Conservation (phyloP, 2,888 invertebrate species). For the Papilio protenor region DNA sequence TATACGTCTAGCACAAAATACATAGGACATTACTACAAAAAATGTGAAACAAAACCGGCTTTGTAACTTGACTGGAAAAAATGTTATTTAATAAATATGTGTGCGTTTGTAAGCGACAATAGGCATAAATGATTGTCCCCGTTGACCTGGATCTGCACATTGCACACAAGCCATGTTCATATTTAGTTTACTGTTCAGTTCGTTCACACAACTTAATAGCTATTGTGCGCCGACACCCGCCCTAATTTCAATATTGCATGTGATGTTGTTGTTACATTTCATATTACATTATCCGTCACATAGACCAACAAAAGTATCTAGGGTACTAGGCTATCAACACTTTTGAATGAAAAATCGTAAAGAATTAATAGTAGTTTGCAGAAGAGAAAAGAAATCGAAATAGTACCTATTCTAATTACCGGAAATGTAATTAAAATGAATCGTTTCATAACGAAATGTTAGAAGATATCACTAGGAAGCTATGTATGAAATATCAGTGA, state of each 20-base stretch:
- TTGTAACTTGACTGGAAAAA: background rate
- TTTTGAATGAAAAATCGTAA: background rate
- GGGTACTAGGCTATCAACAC: background rate
- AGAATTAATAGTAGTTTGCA: too few species aligned
- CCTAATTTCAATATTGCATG: slow-evolving; percentile 7
- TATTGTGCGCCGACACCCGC: background rate
- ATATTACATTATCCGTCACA: background rate
- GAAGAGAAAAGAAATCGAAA: background rate
- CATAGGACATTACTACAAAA: background rate
- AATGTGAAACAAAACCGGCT: background rate
- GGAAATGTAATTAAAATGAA: background rate
- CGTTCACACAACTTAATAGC: slow-evolving; percentile 10
- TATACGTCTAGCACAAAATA: too few species aligned
- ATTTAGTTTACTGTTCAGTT: slow-evolving; percentile 9
- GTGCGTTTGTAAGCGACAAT: slow-evolving; percentile 21
- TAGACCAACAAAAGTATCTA: background rate
- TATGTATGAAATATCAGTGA: background rate
- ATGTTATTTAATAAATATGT: background rate
- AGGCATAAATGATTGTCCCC: slow-evolving; percentile 45
- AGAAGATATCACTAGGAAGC: background rate
- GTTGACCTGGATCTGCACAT: slow-evolving; percentile 51
- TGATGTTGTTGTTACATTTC: background rate
- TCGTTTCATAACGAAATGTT: background rate
- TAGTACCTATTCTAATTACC: too few species aligned
- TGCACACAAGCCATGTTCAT: slow-evolving; percentile 25